A percentile compares a stretch with the other conserved stretches of the same genome.
Conservation (phyloP, 2,888 invertebrate species). For the Tachystola acroxantha region DNA sequence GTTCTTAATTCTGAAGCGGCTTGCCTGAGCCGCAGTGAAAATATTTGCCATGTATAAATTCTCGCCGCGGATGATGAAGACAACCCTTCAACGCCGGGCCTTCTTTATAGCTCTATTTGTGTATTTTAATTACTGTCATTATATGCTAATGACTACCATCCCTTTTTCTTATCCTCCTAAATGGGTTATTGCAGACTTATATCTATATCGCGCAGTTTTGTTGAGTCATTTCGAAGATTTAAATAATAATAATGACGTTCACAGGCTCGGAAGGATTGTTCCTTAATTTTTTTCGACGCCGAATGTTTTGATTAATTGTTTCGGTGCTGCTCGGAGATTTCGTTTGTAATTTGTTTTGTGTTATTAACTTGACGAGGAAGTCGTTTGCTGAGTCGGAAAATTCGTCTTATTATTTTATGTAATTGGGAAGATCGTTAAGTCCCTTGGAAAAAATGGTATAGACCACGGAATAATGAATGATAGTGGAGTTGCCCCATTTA, state of each 20-base stretch:
- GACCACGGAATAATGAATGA: too few species aligned
- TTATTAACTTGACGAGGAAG: conserved; percentile 69
- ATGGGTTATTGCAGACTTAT: conserved; percentile 75
- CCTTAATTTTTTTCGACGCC: conserved; percentile 43
- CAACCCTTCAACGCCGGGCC: conserved; percentile 73
- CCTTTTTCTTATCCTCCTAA: conserved; percentile 78
- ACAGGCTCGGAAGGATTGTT: conserved; percentile 46
- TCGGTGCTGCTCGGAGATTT: conserved; percentile 48
- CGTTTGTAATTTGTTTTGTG: conserved; percentile 66
- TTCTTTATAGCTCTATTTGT: conserved; percentile 83
- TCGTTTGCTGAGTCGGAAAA: conserved; percentile 58
- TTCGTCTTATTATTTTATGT: conserved; percentile 38
- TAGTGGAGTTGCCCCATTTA: too few species aligned
- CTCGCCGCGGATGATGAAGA: conserved; percentile 70
- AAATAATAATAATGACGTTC: conserved; percentile 64
- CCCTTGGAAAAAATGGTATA: conserved; percentile 12
- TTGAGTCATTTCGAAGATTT: conserved; percentile 67
- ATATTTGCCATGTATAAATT: conserved; percentile 77
- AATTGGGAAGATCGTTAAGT: conserved; percentile 19
- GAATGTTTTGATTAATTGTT: conserved; percentile 71
- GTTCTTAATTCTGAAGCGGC: conserved; percentile 61
- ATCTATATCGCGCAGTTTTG: conserved; percentile 64
- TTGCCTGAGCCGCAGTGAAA: conserved; percentile 62
- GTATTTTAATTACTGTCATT: conserved; percentile 86
- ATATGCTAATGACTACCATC: conserved; percentile 80